Evolutionary conservation across 1,140 invertebrate species (phyloP).

Genomic region (Zaprionus lachaisei): DNA sequence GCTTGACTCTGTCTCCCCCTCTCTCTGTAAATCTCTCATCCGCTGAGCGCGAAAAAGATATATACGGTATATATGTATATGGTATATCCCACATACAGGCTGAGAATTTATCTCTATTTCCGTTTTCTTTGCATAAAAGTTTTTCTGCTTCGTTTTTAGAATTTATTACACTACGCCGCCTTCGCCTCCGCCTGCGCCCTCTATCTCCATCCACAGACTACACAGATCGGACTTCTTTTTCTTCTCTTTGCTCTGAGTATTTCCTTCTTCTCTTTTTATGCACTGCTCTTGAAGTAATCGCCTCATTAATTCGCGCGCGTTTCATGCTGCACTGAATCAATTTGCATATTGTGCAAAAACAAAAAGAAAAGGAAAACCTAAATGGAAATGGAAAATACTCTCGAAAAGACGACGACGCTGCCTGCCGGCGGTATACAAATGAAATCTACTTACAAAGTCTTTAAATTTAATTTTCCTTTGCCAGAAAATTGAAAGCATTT

Average conservation of each 20-base stretch:
- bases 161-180: constrained; percentile 63
- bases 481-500: constrained; percentile 72
- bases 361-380: constrained; percentile 22
- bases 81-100: constrained; percentile 19
- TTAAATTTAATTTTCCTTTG: constrained; percentile 76
- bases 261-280: constrained; percentile 23
- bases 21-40: constrained; percentile 77
- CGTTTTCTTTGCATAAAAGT: constrained; percentile 77
- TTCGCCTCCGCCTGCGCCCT: constrained; percentile 6
- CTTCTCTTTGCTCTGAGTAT: constrained; percentile 20
- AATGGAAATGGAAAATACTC: constrained; percentile 24
- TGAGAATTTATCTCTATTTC: constrained; percentile 80
- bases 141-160: constrained; percentile 70
- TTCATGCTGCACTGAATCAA: constrained; percentile 81
- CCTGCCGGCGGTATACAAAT: constrained; percentile 38
- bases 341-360: constrained; percentile 80
- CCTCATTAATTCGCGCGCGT: constrained; percentile 79
- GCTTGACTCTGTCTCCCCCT: background rate
- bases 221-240: constrained; percentile 42
- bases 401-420: constrained; percentile 5
- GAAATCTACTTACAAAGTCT: constrained; percentile 79
- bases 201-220: background rate
- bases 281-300: constrained; percentile 72
- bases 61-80: constrained; percentile 28
- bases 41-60: constrained; percentile 62